Base-by-base conservation (phyloP, 2,797 vertebrate species). In the Spea hammondii region DNA sequence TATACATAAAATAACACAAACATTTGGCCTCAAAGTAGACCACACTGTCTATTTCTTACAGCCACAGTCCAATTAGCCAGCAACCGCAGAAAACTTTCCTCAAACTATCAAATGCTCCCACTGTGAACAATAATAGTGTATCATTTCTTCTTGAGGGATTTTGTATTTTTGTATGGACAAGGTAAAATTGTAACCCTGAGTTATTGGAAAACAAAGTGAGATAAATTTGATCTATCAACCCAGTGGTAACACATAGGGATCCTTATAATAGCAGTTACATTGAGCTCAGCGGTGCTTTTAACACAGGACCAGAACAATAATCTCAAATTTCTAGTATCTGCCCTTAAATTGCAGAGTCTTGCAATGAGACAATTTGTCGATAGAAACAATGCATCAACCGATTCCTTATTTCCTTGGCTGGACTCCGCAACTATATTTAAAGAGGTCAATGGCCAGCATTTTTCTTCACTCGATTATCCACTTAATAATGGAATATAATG, bases 171-270 rank as follows among this genome's bases (percentile, higher is more conserved):
- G 14, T 79, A 68, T 73, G 70, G 77, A 68, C 70, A 67, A 49
- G 54, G 51, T 50, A 76, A 65, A 70, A 75, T 76, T 80, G 57
- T 17, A 70, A 60, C 59, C 72, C 59, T 49, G 67, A 53, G 8
- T 49, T 49, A 70, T 66, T 55, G 14, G 53, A 71, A 76, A 80
- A 76, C 68, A 80, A 76, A 80, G 79, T 80, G 46, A 80, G 73
- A 80, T 80, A 60, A 80, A 67, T 80, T 76, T 76, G 68, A 80
- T 76, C 67, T 80, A 80, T 80, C 73, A 80, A 80, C 67, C 53
- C 46, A 76, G 67, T 72, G 62, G 68, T 66, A 80, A 50, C 73
- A 66, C 60, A 66, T 8, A 67, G 54, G 68, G 50, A 80, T 50
- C 68, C 68, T 72, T 72, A 65, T 80, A 80, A 80, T 80, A 80